Conservation (phyloP, 2,888 invertebrate species). For the Pardosa pseudoannulata region DNA sequence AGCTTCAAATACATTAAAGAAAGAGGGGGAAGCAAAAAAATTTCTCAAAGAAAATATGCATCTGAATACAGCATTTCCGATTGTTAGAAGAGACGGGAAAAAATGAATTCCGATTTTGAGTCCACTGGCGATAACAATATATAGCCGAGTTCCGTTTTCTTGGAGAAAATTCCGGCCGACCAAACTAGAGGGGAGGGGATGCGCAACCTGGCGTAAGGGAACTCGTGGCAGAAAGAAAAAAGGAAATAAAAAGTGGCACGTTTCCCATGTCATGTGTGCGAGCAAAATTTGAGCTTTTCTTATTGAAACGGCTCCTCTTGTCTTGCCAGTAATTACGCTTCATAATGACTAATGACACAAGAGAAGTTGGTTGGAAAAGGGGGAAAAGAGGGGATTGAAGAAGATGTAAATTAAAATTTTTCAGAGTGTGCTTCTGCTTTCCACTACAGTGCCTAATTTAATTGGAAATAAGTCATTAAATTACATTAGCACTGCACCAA, state of each 20-base stretch:
- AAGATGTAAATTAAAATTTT: conserved; percentile 70
- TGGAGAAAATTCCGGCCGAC: conserved; percentile 35
- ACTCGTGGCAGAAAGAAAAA: not conserved
- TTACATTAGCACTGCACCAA: conserved; percentile 71
- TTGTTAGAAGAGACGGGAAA: conserved; percentile 47
- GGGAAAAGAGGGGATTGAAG: not conserved
- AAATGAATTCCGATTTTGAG: conserved; percentile 52
- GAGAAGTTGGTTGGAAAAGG: conserved; percentile 24
- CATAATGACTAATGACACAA: conserved; percentile 68
- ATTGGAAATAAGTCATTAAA: conserved; percentile 73
- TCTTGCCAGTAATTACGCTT: conserved; percentile 55
- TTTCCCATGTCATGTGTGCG: conserved; percentile 36
- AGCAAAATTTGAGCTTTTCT: conserved; percentile 41
- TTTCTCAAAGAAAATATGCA: conserved; percentile 54
- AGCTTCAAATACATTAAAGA: conserved; percentile 56
- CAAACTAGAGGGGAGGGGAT: conserved; percentile 27
- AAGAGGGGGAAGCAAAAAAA: conserved; percentile 33
- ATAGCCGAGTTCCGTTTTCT: conserved; percentile 51
- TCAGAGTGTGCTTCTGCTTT: conserved; percentile 63
- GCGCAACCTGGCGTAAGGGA: not conserved
- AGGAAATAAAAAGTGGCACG: conserved; percentile 36
- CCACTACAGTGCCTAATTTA: conserved; percentile 71
- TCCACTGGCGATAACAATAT: conserved; percentile 63
- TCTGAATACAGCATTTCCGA: conserved; percentile 61
- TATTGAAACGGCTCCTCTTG: conserved; percentile 48